Base-by-base conservation (phyloP, 2,797 vertebrate genomes). In the Gambelia wislizenii region DNA sequence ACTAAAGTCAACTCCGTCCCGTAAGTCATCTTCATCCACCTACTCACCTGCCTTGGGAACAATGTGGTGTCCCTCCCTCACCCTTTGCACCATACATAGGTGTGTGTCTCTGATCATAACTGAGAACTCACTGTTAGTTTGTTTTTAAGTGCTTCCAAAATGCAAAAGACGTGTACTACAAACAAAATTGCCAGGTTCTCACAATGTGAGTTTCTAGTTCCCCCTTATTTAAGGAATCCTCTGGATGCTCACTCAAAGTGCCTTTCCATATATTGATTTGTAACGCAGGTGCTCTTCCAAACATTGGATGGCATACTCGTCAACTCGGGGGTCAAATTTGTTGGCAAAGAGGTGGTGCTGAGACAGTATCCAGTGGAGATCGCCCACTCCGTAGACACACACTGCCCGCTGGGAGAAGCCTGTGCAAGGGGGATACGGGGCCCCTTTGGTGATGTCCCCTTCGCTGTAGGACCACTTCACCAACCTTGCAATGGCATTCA, bases 311-410 rank as follows among this genome's bases (percentile, higher is more conserved):
- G 95, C 97, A 3, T 96, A 30, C 0, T 98, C 96, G 64, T 99
- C 98, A 10, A 98, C 96, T 0, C 76, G 75, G 1, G 98, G 97
- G 91, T 99, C 98, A 96, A 99, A 99, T 95, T 99, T 99, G 95
- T 99, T 99, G 90, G 98, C 98, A 10, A 99, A 83, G n/a, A 99
- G 96, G 0, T 99, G 98, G 1, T 97, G 98, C 74, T 98, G 98
- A 70, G 74, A 89, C 1, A 98, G 89, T 59, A 99, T 91, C 98
- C 98, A 99, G 0, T 12, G 54, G 33, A 99, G 91, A 90, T 99
- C 98, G 0, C 98, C 98, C 0, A 33, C 78, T 1, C 98, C 98
- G 0, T 98, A 99, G 77, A 99, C 83, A 85, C 98, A 99, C 69
- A 98, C 7, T 0, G 95, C 0, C 52, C 97, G 97, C 86, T 95